phyloP scores from a whole-genome alignment of 2,797 vertebrate species.

The Podarcis siculus region DNA sequence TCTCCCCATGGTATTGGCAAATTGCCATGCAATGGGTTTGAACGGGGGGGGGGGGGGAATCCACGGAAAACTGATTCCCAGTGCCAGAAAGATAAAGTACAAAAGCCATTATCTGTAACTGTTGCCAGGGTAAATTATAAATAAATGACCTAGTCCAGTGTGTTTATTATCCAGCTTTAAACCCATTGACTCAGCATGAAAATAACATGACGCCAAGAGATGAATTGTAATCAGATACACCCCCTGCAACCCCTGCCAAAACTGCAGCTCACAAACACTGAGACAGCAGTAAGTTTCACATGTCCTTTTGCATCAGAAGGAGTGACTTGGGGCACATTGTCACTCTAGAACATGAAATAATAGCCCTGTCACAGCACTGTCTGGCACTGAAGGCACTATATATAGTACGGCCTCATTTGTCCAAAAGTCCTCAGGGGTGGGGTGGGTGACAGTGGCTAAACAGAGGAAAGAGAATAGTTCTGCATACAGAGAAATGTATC shows the following conservation, averaged over 20 bases:
- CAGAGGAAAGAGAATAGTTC: background rate
- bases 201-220: slow-evolving; percentile 42
- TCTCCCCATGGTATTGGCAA: slow-evolving; percentile 23
- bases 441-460: background rate
- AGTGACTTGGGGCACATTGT: slow-evolving; percentile 15
- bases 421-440: background rate
- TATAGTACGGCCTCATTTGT: slow-evolving; percentile 7
- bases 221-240: slow-evolving; percentile 46
- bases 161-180: slow-evolving; percentile 65
- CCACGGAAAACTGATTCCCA: slow-evolving; percentile 40
- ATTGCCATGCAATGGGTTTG: slow-evolving; percentile 39
- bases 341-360: slow-evolving; percentile 17
- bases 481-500: background rate
- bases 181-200: slow-evolving; percentile 39
- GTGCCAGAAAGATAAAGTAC: slow-evolving; percentile 63
- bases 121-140: slow-evolving; percentile 66
- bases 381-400: background rate
- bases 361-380: background rate
- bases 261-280: background rate
- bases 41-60: background rate
- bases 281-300: background rate
- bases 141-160: slow-evolving; percentile 54
- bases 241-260: slow-evolving; percentile 25
- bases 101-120: slow-evolving; percentile 64
- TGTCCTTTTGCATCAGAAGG: slow-evolving; percentile 9